Base-by-base conservation (phyloP, 2,888 invertebrate species). In the Zelleria hepariella region DNA sequence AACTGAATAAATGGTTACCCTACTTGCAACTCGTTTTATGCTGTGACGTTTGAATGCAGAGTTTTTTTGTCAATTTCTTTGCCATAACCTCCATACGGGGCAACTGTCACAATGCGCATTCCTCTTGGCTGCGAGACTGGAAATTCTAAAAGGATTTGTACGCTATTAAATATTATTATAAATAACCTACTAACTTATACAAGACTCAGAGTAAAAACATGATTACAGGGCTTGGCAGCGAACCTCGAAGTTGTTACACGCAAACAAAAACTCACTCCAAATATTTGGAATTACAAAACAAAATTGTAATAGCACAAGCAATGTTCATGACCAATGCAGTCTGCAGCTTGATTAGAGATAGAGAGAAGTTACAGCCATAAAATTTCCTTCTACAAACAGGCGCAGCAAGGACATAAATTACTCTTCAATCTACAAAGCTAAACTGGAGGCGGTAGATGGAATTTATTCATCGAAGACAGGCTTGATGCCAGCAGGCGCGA, bases 321-420 rank as follows among this genome's bases (percentile, higher is more conserved):
- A 10, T 42, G n/a, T n/a, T n/a, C n/a, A n/a, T n/a, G 32, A 15
- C 32, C 32, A 42, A 15, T 42, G 32, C 10, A 42, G 10, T 42
- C 15, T 15, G 10, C 2, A 5, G 32, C 10, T 42, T 42, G 32
- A 42, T 42, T 42, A 42, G 32, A 42, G 32, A 42, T 42, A 42
- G 32, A 15, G 32, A 32, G 32, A 42, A 42, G 15, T 42, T 15
- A 42, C 32, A 42, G 32, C 10, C 32, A 42, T 42, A 42, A 42
- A n/a, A 42, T 42, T 53, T 32, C 24, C 18, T 49, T 27, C 21
- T 57, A 57, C 24, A 42, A 52, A 24, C 52, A 32, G 24, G 52
- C 27, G 47, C 27, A 32, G 56, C 52, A 57, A 24, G 57, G 24
- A 26, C 24, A 52, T 60, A 60, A 57, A 48, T 49, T 32, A 58